phyloP scores from a whole-genome alignment of 2,113 vertebrate genomes.

The Ictidomys tridecemlineatus region DNA sequence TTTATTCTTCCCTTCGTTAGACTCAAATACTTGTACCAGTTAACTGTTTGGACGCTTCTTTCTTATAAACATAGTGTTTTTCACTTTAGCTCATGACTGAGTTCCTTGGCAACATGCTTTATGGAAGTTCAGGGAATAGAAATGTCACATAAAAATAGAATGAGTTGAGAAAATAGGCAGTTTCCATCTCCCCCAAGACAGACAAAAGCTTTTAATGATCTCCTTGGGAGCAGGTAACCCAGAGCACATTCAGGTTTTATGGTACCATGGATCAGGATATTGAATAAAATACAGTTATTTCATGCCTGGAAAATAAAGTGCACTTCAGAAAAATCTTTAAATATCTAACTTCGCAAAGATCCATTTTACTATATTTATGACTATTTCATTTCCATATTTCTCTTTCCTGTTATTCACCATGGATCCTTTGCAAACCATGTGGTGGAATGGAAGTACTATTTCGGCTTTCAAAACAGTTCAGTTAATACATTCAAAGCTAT shows the following conservation, averaged over 20 bases:
- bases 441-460: neutral
- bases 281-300: constrained; percentile 48
- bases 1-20: too few relatives aligned
- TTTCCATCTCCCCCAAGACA: constrained; percentile 35
- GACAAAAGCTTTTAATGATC: constrained; percentile 25
- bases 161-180: constrained; percentile 41
- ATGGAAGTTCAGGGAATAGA: constrained; percentile 54
- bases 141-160: constrained; percentile 66
- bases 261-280: constrained; percentile 55
- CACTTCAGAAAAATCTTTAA: constrained; percentile 48
- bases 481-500: constrained; percentile 50
- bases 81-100: constrained; percentile 53
- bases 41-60: neutral
- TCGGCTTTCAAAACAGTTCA: constrained; percentile 27
- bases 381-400: neutral
- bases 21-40: neutral
- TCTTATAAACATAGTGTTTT: constrained; percentile 52
- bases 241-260: constrained; percentile 59
- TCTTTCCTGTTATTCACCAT: neutral
- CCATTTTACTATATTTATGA: neutral
- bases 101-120: constrained; percentile 60
- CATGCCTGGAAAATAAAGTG: constrained; percentile 58
- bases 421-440: neutral
- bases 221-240: constrained; percentile 42
- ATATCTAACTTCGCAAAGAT: constrained; percentile 12